phyloP scores from a whole-genome alignment of 2,797 vertebrate species.

The Eulemur mongoz region DNA sequence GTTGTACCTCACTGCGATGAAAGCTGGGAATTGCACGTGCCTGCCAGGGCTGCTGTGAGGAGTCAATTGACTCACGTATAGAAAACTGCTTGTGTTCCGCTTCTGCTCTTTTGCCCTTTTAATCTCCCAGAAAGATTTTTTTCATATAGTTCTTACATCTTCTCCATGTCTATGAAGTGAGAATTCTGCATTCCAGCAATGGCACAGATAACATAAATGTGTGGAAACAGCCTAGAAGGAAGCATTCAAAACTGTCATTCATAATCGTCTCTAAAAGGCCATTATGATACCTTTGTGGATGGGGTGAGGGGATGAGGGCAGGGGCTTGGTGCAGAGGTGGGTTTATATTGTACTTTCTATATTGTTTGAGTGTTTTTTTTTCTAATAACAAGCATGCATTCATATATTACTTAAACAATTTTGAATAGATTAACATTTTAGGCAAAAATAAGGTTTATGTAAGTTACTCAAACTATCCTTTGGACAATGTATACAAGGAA shows the following conservation, averaged over 20 bases:
- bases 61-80: background rate
- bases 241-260: background rate
- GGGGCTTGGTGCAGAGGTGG: background rate
- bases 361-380: background rate
- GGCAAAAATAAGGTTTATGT: background rate
- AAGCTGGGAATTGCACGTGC: background rate
- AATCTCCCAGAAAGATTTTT: background rate
- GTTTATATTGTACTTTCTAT: background rate
- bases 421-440: background rate
- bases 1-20: background rate
- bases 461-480: background rate
- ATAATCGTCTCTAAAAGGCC: background rate
- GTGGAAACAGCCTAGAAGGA: background rate
- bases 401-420: background rate
- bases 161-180: background rate
- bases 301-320: accelerated
- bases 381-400: background rate
- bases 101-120: background rate
- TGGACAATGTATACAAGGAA: background rate
- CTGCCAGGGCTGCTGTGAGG: background rate
- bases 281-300: accelerated
- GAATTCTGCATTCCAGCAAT: background rate
- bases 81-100: background rate
- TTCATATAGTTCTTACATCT: background rate
- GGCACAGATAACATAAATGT: background rate